Percentiles rank a stretch among this genome's conserved stretches.
These are phyloP conservation scores for Drosophila ogumai DNA, from an alignment of 1,140 invertebrate genomes.

Conservation along the genomic window DNA sequence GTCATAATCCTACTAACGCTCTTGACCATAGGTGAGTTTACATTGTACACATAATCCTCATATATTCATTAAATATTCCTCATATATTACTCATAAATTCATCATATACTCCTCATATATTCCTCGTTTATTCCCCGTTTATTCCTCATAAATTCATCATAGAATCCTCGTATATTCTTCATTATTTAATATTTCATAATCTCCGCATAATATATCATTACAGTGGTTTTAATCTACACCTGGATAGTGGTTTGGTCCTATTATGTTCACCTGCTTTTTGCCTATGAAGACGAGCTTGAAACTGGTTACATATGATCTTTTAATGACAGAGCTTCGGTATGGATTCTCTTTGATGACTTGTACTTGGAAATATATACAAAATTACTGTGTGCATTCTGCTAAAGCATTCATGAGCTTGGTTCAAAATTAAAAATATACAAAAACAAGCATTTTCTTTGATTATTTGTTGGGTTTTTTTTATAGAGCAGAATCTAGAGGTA, in stretches of 20 bases:
- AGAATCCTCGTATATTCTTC: too few species aligned
- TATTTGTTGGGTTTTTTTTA: not conserved
- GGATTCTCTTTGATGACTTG: not conserved
- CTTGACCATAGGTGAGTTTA: slow-evolving; percentile 54
- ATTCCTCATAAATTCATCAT: too few species aligned
- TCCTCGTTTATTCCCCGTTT: too few species aligned
- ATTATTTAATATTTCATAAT: too few species aligned
- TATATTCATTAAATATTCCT: not conserved
- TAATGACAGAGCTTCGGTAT: not conserved
- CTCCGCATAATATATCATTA: not conserved
- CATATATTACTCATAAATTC: too few species aligned
- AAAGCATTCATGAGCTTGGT: not conserved
- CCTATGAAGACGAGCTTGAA: slow-evolving; percentile 56
- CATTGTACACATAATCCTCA: not conserved
- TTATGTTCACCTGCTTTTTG: slow-evolving; percentile 54
- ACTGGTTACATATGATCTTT: slow-evolving; percentile 12
- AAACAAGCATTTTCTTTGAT: not conserved
- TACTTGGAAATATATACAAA: not conserved
- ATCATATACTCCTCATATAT: too few species aligned
- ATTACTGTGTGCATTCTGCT: not conserved
- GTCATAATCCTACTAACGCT: slow-evolving; percentile 34
- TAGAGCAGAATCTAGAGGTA: not conserved
- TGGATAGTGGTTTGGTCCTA: slow-evolving; percentile 68
- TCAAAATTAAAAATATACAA: not conserved
- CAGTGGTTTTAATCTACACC: slow-evolving; percentile 53